Percentiles rank a stretch among this genome's conserved stretches.
Evolutionary conservation across 1,140 invertebrate genomes (phyloP).

Genomic region (Calephelis nemesis): DNA sequence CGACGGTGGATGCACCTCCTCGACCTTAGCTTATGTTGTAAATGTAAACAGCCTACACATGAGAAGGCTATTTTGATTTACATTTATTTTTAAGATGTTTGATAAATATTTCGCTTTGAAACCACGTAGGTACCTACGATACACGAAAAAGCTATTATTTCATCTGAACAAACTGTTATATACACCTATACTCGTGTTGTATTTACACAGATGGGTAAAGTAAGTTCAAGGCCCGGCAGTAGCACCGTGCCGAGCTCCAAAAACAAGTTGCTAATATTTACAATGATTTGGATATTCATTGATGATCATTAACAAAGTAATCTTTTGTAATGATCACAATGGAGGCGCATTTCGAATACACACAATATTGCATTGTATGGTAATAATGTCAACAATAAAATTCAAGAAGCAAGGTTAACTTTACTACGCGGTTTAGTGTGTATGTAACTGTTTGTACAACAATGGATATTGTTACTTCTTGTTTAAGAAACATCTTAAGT

Average conservation of each 20-base stretch:
- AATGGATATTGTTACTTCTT: slow-evolving; percentile 6
- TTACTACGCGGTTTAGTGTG: slow-evolving; percentile 32
- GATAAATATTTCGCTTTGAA: not conserved
- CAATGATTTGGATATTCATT: slow-evolving; percentile 46
- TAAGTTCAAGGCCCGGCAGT: slow-evolving; percentile 60
- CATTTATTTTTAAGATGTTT: slow-evolving; percentile 12
- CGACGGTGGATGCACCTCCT: slow-evolving; percentile 65
- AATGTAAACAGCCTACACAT: slow-evolving; percentile 41
- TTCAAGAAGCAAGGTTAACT: slow-evolving; percentile 34
- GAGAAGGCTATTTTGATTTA: slow-evolving; percentile 21
- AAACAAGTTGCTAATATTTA: slow-evolving; percentile 29
- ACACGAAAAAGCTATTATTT: slow-evolving; percentile 2
- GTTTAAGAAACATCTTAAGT: no score
- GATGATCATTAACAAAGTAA: slow-evolving; percentile 47
- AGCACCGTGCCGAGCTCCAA: slow-evolving; percentile 29
- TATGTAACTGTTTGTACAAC: slow-evolving; percentile 7
- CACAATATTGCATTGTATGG: slow-evolving; percentile 37
- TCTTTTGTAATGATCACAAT: slow-evolving; percentile 44
- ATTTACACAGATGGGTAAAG: slow-evolving; percentile 58
- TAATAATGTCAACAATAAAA: slow-evolving; percentile 35
- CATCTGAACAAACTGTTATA: slow-evolving; percentile 30
- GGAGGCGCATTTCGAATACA: slow-evolving; percentile 37
- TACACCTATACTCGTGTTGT: slow-evolving; percentile 23
- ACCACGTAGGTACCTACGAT: not conserved
- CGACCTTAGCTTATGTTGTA: slow-evolving; percentile 62